Conservation (phyloP, 2,113 vertebrate species). For the Epinephelus cyanopodus region DNA sequence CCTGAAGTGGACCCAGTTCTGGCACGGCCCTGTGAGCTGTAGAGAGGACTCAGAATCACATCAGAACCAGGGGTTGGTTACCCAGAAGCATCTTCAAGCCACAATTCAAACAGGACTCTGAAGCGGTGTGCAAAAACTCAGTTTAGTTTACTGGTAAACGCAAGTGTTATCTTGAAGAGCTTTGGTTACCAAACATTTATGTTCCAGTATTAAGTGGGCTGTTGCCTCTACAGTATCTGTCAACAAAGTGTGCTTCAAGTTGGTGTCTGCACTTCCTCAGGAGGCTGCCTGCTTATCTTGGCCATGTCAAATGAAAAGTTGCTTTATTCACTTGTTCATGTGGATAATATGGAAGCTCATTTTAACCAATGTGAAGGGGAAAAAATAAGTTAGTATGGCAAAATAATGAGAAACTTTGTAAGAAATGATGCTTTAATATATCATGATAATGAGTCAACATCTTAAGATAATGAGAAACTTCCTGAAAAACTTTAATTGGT, state of each 20-base stretch:
- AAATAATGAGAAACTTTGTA: too few species aligned
- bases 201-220: background rate
- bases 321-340: background rate
- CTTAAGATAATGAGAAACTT: too few species aligned
- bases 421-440: too few species aligned
- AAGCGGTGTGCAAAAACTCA: background rate
- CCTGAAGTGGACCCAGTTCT: conserved; percentile 67
- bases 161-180: background rate
- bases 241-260: background rate
- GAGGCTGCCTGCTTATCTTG: background rate
- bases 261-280: conserved; percentile 17
- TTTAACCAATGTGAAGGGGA: too few species aligned
- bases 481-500: too few species aligned
- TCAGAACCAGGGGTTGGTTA: conserved; percentile 52
- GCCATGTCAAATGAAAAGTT: background rate
- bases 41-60: conserved; percentile 55
- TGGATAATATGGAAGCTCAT: too few species aligned
- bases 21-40: conserved; percentile 58
- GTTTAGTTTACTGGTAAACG: background rate
- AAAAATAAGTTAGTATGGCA: too few species aligned
- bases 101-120: background rate
- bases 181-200: background rate
- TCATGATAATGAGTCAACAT: too few species aligned
- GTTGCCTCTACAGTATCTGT: background rate
- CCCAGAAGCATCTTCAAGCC: conserved; percentile 58